Conservation (phyloP, 1,140 invertebrate species). For the Hyposmocoma kahamanoa region DNA sequence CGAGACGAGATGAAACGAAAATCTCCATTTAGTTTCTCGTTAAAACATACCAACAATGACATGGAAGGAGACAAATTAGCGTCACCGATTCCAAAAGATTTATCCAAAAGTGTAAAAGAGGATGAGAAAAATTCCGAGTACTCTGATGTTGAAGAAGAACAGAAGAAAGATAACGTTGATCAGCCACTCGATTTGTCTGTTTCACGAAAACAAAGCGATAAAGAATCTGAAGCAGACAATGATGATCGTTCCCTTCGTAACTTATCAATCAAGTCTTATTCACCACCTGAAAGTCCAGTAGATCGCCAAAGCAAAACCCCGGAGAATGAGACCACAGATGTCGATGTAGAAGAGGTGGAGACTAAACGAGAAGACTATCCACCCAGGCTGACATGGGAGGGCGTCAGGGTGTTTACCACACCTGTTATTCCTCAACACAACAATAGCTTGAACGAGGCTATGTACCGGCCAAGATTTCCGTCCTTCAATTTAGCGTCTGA, state of each 20-base stretch:
- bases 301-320: conserved; percentile 58
- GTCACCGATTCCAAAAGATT: conserved; percentile 56
- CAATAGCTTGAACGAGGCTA: conserved; percentile 77
- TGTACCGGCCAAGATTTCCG: conserved; percentile 78
- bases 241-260: conserved; percentile 60
- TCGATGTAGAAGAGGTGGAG: conserved; percentile 67
- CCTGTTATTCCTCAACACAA: conserved; percentile 82
- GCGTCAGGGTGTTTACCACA: conserved; percentile 62
- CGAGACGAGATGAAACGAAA: conserved; percentile 53
- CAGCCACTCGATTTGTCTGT: conserved; percentile 85
- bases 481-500: conserved; percentile 70
- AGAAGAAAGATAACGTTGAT: conserved; percentile 69
- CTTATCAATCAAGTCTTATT: conserved; percentile 62
- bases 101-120: conserved; percentile 44
- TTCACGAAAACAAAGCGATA: conserved; percentile 68
- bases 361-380: conserved; percentile 79
- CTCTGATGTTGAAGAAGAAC: conserved; percentile 48
- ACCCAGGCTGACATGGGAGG: conserved; percentile 55
- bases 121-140: conserved; percentile 41
- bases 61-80: conserved; percentile 35
- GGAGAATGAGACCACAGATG: conserved; percentile 71
- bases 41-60: conserved; percentile 52
- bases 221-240: conserved; percentile 51
- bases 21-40: conserved; percentile 51
- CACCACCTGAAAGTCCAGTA: conserved; percentile 57